phyloP scores from a whole-genome alignment of 2,797 vertebrate genomes.

The Peromyscus aztecus region DNA sequence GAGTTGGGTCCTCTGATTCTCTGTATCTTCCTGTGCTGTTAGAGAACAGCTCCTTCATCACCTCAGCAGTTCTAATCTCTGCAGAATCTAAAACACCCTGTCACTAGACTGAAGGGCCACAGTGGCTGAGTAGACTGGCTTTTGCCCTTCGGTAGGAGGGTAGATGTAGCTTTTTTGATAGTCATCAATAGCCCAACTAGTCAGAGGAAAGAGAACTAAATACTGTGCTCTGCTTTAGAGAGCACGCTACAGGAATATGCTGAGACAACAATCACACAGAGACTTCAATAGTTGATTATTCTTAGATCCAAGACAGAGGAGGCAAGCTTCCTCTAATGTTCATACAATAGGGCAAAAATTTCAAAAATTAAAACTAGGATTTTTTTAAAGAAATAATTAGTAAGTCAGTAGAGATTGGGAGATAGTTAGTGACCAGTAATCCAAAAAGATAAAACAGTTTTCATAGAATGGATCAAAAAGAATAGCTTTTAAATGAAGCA shows the following conservation, averaged over 20 bases:
- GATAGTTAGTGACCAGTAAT: background rate
- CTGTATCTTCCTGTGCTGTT: background rate
- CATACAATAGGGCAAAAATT: background rate
- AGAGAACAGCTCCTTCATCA: background rate
- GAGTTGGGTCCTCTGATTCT: background rate
- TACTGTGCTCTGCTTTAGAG: background rate
- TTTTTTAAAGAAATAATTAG: background rate
- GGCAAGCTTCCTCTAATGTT: background rate
- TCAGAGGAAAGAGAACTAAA: background rate
- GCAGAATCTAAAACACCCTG: conserved; percentile 15
- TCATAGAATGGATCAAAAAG: conserved; percentile 35
- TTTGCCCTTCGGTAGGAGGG: background rate
- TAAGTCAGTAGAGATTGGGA: background rate
- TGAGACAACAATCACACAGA: background rate
- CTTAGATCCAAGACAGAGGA: conserved; percentile 24
- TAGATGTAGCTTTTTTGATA: background rate
- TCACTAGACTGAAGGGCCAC: background rate
- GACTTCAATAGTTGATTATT: background rate
- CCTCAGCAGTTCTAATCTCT: conserved; percentile 9
- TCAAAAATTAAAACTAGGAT: background rate
- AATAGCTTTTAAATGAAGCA: background rate
- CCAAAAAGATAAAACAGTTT: background rate
- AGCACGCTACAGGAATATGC: background rate
- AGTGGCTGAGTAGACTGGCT: background rate
- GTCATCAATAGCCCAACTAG: conserved; percentile 7